Evolutionary conservation across 2,797 vertebrate species (phyloP).

Genomic region (Micropoecilia bifurca): DNA sequence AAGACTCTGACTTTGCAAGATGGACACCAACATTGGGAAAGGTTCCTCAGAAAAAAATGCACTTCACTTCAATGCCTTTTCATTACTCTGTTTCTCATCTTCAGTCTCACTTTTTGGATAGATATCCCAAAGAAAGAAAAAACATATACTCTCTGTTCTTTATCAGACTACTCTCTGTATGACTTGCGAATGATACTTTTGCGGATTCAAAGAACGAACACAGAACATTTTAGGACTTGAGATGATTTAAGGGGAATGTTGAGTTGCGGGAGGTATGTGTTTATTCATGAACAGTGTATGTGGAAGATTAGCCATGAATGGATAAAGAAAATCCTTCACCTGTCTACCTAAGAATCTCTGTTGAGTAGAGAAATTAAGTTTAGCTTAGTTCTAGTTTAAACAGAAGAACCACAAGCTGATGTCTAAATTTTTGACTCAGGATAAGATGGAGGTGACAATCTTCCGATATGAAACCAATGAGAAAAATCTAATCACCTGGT

Average conservation of each 20-base stretch:
- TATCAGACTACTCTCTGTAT: conserved; percentile 72
- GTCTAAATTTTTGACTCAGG: conserved; percentile 76
- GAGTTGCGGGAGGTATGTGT: conserved; percentile 47
- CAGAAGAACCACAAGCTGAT: conserved; percentile 33
- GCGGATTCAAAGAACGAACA: conserved; percentile 59
- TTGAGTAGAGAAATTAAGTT: conserved; percentile 37
- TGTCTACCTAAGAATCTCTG: conserved; percentile 48
- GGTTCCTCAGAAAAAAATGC: conserved; percentile 77
- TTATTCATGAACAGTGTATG: conserved; percentile 48
- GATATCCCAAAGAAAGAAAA: conserved; percentile 78
- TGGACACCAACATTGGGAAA: conserved; percentile 72
- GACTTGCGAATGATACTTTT: conserved; percentile 60
- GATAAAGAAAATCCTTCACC: conserved; percentile 45
- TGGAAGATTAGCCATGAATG: conserved; percentile 49
- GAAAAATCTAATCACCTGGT: conserved; percentile 26
- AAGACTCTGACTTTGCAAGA: conserved; percentile 73
- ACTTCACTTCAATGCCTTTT: conserved; percentile 81
- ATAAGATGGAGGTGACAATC: conserved; percentile 59
- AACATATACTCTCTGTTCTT: conserved; percentile 58
- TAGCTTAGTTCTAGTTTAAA: conserved; percentile 33
- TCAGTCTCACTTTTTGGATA: conserved; percentile 63
- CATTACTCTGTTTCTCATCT: conserved; percentile 61
- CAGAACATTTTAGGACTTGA: conserved; percentile 42
- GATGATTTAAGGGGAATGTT: conserved; percentile 63
- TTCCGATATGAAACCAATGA: conserved; percentile 50